These are phyloP conservation scores for Bergia puertoricense DNA, from an alignment of 92 coral and sea anemone genomes.

Conservation along the genomic window DNA sequence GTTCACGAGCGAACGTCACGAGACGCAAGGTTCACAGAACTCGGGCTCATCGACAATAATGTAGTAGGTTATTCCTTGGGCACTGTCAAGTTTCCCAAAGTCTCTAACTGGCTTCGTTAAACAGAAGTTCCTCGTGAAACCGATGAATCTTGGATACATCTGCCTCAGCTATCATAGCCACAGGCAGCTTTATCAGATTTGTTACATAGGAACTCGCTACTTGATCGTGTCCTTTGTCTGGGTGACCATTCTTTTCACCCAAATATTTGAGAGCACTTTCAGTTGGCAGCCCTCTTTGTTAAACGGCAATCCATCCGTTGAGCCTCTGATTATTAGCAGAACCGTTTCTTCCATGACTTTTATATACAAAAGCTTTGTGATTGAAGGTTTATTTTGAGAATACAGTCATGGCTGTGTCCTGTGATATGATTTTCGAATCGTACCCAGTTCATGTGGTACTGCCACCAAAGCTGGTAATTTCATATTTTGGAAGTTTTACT, in stretches of 20 bases:
- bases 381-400: constrained; percentile 29
- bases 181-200: constrained; percentile 45
- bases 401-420: constrained; percentile 49
- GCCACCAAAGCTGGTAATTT: constrained; percentile 33
- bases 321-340: constrained; percentile 30
- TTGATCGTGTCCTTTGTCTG: constrained; percentile 7
- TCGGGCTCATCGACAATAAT: constrained; percentile 49
- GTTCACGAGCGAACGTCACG: constrained; percentile 52
- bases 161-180: constrained; percentile 33
- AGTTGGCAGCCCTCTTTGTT: constrained; percentile 48
- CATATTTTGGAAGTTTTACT: constrained; percentile 33
- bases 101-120: constrained; percentile 54
- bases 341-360: constrained; percentile 29
- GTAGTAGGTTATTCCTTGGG: constrained; percentile 46
- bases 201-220: constrained; percentile 52
- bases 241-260: constrained; percentile 50
- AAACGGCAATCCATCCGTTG: constrained; percentile 46
- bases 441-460: constrained; percentile 41
- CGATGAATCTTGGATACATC: constrained; percentile 52
- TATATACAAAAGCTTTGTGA: constrained; percentile 41
- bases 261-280: constrained; percentile 49
- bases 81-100: constrained; percentile 56
- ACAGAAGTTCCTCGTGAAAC: constrained; percentile 54
- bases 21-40: constrained; percentile 37
- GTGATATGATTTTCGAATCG: constrained; percentile 30